Base-by-base conservation (phyloP, 1,140 invertebrate genomes). In the Lepidurus apus region DNA sequence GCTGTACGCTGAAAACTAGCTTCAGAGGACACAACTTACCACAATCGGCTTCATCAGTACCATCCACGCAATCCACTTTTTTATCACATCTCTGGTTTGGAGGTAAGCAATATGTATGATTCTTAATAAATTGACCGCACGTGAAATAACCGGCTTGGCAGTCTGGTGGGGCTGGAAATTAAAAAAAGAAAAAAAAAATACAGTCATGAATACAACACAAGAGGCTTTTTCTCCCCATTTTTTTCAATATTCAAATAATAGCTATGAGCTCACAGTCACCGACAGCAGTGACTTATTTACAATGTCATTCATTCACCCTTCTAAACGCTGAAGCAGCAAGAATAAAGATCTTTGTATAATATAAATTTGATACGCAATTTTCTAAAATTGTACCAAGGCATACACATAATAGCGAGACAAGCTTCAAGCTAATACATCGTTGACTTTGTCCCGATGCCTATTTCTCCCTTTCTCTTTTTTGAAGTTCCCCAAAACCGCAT, bases 71-170 rank as follows among this genome's bases (percentile, higher is more conserved):
- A 87, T 98, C 96, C 0, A 95, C 91, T 73, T 91, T 91, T 89
- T 93, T 95, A 87, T 98, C 96, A 86, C 96, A 98, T 83, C 92
- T 89, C 86, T 94, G 91, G 86, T 97, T 91, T 76, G 91, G 91
- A 65, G 95, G 93, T 83, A 96, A 92, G 85, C 95, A 97, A 85
- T 95, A 97, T 11, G 95, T 95, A 86, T 94, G 94, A 87, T 97
- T 97, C 88, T 93, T 97, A 81, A 93, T 90, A 87, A 97, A 96
- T 86, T 96, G 93, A 21, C 91, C 89, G 86, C 95, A 96, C 9
- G 93, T 91, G 81, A 95, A 88, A 86, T 96, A 93, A 1, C 81
- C 82, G 44, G 93, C 92, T 9, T 90, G 86, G 83, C 95, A 97
- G 81, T 95, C 93, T 26, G 95, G 95, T 26, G 95, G 93, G 75